These are phyloP conservation scores for Eulithis prunata DNA, from an alignment of 2,888 invertebrate species.

Conservation along the genomic window DNA sequence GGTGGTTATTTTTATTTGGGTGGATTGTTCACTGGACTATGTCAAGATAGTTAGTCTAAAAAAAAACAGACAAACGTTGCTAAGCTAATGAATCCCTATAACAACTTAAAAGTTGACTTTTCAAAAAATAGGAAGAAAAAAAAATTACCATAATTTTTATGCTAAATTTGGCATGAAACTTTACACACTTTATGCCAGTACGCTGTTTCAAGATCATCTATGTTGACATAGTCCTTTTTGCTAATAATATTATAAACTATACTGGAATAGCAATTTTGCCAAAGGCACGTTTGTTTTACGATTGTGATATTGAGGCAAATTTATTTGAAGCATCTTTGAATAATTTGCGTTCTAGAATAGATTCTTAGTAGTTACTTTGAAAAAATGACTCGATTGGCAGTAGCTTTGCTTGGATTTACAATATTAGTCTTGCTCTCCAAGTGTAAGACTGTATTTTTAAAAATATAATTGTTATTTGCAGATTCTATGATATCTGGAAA, in stretches of 20 bases:
- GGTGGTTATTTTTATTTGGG: constrained; percentile 53
- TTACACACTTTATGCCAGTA: background rate
- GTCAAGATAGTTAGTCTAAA: constrained; percentile 9
- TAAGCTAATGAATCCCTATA: too few relatives aligned
- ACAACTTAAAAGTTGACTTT: too few relatives aligned
- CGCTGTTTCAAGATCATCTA: background rate
- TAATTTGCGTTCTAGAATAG: constrained; percentile 36
- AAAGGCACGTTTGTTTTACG: constrained; percentile 70
- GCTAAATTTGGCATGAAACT: background rate
- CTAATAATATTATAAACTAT: constrained; percentile 39
- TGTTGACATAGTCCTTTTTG: constrained; percentile 35
- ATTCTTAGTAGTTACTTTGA: constrained; percentile 24
- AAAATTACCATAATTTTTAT: too few relatives aligned
- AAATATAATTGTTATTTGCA: constrained; percentile 32
- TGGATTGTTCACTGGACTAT: constrained; percentile 43
- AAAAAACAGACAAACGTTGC: too few relatives aligned
- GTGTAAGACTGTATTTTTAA: constrained; percentile 23
- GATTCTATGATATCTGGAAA: constrained; percentile 21
- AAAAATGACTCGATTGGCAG: constrained; percentile 35
- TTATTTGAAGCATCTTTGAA: constrained; percentile 40
- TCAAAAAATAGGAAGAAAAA: too few relatives aligned
- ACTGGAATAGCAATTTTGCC: constrained; percentile 57
- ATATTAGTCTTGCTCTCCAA: constrained; percentile 27
- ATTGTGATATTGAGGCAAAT: constrained; percentile 65
- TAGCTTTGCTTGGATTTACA: constrained; percentile 32